phyloP scores from a whole-genome alignment of 2,113 vertebrate genomes.

The Orientallactaga bullata region DNA sequence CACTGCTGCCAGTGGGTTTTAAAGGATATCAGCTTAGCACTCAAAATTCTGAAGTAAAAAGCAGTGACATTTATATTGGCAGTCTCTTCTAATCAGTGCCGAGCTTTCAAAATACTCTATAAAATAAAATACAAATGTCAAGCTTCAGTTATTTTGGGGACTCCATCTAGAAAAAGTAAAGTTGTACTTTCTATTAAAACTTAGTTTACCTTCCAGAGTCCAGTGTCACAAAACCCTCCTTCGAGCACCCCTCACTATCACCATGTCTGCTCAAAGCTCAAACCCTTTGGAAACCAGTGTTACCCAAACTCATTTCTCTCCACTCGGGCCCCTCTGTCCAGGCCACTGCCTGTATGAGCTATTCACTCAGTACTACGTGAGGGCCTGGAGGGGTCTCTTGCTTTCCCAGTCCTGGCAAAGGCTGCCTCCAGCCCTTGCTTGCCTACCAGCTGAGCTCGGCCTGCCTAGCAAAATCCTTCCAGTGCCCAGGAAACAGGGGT shows the following conservation, averaged over 20 bases:
- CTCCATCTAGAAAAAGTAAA: neutral
- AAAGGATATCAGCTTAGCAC: neutral
- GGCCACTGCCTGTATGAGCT: neutral
- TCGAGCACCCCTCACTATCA: neutral
- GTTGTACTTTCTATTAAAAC: neutral
- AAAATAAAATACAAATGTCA: slow-evolving; percentile 27
- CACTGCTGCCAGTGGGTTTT: neutral
- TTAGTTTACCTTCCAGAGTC: neutral
- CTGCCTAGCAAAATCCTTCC: neutral
- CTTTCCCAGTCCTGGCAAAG: neutral
- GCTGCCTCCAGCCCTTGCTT: neutral
- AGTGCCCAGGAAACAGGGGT: neutral
- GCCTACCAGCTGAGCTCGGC: neutral
- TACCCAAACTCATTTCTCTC: neutral
- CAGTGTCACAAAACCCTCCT: neutral
- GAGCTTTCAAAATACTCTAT: slow-evolving; percentile 36
- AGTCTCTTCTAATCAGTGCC: neutral
- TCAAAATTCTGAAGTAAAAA: slow-evolving; percentile 25
- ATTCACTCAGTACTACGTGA: neutral
- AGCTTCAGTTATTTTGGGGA: neutral
- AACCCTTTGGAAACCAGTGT: neutral
- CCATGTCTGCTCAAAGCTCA: neutral
- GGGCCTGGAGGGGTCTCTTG: neutral
- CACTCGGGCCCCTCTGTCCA: neutral
- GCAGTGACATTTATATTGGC: neutral